Evolutionary conservation across 1,140 invertebrate species (phyloP).

Genomic region (Saccostrea echinata): DNA sequence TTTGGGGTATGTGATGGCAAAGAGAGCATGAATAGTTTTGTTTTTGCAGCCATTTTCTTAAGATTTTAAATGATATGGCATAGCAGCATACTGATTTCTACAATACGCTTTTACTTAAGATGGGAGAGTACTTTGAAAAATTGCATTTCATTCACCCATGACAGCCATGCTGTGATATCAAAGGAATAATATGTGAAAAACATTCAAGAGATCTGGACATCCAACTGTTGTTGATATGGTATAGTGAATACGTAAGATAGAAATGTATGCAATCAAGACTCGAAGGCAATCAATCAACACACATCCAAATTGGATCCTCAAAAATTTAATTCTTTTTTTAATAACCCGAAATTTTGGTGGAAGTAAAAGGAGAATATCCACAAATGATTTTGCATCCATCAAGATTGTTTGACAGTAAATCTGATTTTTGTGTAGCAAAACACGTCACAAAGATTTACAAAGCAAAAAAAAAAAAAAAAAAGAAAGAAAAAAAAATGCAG

Average conservation of each 20-base stretch:
- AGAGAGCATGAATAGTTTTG: neutral
- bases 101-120: neutral
- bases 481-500: constrained; percentile 55
- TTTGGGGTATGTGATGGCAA: neutral
- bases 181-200: constrained; percentile 12
- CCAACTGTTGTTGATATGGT: constrained; percentile 38
- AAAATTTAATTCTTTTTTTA: neutral
- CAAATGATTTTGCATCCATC: constrained; percentile 57
- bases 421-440: constrained; percentile 16
- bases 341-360: neutral
- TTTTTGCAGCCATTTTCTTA: neutral
- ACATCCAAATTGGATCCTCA: neutral
- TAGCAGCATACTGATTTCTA: constrained; percentile 5
- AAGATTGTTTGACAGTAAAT: constrained; percentile 68
- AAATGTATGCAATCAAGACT: constrained; percentile 39
- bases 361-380: neutral
- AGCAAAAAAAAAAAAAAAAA: constrained; percentile 50
- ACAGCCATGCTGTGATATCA: constrained; percentile 49
- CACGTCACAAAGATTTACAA: constrained; percentile 41
- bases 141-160: constrained; percentile 37
- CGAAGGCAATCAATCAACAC: constrained; percentile 2
- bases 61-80: neutral
- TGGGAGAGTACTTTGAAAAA: neutral
- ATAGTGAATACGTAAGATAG: neutral
- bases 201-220: constrained; percentile 35